Percentiles rank a stretch among this genome's conserved stretches.
These are phyloP conservation scores for Lycophotia porphyrea DNA, from an alignment of 2,888 invertebrate species.

Conservation along the genomic window DNA sequence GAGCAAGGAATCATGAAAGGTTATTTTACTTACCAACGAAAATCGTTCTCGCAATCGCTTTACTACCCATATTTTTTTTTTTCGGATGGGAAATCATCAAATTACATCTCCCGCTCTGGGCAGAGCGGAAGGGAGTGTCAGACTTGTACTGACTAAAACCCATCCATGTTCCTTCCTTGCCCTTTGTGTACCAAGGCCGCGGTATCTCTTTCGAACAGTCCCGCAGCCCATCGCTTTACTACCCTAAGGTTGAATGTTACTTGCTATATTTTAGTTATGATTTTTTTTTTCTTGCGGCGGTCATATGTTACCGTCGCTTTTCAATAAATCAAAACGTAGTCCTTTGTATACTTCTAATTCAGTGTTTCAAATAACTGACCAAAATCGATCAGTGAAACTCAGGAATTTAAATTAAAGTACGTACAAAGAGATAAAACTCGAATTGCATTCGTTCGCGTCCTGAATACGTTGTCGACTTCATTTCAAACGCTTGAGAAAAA, in stretches of 20 bases:
- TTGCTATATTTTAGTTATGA: too few relatives aligned
- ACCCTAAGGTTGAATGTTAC: neutral
- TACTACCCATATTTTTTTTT: too few relatives aligned
- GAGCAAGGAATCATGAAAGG: neutral
- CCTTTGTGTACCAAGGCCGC: too few relatives aligned
- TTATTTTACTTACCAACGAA: neutral
- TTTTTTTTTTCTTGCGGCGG: too few relatives aligned
- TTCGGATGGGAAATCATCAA: too few relatives aligned
- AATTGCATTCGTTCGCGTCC: constrained; percentile 65
- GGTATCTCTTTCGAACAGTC: too few relatives aligned
- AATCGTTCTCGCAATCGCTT: neutral
- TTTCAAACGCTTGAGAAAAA: constrained; percentile 39
- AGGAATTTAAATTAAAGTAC: constrained; percentile 44
- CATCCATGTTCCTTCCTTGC: too few relatives aligned
- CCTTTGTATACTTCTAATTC: neutral
- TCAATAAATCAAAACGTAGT: neutral
- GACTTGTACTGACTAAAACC: too few relatives aligned
- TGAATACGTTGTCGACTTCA: constrained; percentile 47
- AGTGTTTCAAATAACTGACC: neutral
- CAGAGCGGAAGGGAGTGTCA: too few relatives aligned
- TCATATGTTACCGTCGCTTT: neutral
- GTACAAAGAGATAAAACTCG: constrained; percentile 48
- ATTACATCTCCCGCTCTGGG: too few relatives aligned
- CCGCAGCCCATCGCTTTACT: neutral
- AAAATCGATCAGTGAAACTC: constrained; percentile 24